A percentile compares a stretch with the other conserved stretches of the same genome.
Evolutionary conservation across 2,888 invertebrate genomes (phyloP).

Genomic region (Hydriomena furcata): DNA sequence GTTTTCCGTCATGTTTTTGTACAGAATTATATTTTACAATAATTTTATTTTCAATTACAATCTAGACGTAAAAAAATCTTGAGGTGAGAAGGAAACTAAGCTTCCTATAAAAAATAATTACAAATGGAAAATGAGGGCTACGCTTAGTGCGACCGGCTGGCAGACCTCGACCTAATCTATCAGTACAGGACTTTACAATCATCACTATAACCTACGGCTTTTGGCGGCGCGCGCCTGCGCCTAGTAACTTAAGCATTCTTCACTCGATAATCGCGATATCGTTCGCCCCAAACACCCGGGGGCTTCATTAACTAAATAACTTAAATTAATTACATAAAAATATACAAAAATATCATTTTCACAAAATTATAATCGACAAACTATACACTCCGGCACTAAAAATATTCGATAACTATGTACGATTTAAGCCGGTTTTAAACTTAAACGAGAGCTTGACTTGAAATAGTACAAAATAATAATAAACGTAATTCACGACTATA

Average conservation of each 20-base stretch:
- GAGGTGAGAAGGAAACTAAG: conserved; percentile 83
- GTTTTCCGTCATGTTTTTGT: conserved; percentile 81
- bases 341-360: conserved; percentile 84
- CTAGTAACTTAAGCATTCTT: conserved; percentile 64
- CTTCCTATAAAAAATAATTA: conserved; percentile 82
- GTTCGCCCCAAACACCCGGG: conserved; percentile 55
- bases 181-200: conserved; percentile 82
- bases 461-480: conserved; percentile 75
- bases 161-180: conserved; percentile 80
- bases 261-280: conserved; percentile 59
- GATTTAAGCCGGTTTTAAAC: conserved; percentile 79
- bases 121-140: conserved; percentile 82
- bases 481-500: conserved; percentile 78
- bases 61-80: conserved; percentile 81
- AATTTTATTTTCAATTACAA: conserved; percentile 83
- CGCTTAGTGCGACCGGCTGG: conserved; percentile 80
- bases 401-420: conserved; percentile 80
- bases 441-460: conserved; percentile 82
- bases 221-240: conserved; percentile 39
- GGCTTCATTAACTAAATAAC: conserved; percentile 75
- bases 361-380: conserved; percentile 79
- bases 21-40: conserved; percentile 81
- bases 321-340: conserved; percentile 80
- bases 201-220: conserved; percentile 74
- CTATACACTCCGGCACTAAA: conserved; percentile 81